These are phyloP conservation scores for Tiphia femorata DNA, from an alignment of 2,888 invertebrate genomes.

Conservation along the genomic window DNA sequence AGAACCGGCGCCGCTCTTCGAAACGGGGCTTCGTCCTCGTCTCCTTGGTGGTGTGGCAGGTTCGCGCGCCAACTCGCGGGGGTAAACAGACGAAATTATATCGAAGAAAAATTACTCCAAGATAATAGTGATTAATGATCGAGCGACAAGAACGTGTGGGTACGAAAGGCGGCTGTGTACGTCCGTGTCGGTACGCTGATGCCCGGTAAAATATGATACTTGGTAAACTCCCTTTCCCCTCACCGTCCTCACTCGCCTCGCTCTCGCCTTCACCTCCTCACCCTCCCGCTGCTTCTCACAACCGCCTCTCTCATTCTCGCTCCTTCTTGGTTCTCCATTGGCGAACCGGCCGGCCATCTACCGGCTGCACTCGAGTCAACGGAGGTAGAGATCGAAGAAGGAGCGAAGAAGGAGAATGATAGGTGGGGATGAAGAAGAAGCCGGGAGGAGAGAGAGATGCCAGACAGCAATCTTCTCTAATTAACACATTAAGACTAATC, in stretches of 20 bases:
- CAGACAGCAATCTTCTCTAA: constrained; percentile 65
- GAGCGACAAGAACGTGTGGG: constrained; percentile 35
- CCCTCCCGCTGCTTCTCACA: constrained; percentile 16
- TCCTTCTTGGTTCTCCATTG: constrained; percentile 21
- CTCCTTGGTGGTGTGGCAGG: constrained; percentile 43
- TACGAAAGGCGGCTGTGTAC: constrained; percentile 36
- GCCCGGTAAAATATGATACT: constrained; percentile 58
- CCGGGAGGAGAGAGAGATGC: constrained; percentile 34
- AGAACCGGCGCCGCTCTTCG: constrained; percentile 42
- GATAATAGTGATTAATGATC: constrained; percentile 66
- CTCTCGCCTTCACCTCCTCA: constrained; percentile 19
- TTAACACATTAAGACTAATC: constrained; percentile 68
- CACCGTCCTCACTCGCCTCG: background rate
- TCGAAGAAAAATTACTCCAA: constrained; percentile 65
- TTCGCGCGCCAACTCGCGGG: constrained; percentile 55
- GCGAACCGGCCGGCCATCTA: constrained; percentile 34
- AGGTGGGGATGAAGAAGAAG: constrained; percentile 25
- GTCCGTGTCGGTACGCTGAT: constrained; percentile 40
- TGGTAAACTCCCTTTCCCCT: constrained; percentile 38
- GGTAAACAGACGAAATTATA: constrained; percentile 66
- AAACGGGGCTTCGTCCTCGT: constrained; percentile 35
- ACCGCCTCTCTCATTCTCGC: constrained; percentile 7
- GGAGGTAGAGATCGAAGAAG: constrained; percentile 18
- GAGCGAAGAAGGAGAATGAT: constrained; percentile 14
- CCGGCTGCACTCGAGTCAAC: too few relatives aligned